A percentile compares a stretch with the other conserved stretches of the same genome.
phyloP scores from a whole-genome alignment of 1,140 invertebrate species.

The Bombus vancouverensis region DNA sequence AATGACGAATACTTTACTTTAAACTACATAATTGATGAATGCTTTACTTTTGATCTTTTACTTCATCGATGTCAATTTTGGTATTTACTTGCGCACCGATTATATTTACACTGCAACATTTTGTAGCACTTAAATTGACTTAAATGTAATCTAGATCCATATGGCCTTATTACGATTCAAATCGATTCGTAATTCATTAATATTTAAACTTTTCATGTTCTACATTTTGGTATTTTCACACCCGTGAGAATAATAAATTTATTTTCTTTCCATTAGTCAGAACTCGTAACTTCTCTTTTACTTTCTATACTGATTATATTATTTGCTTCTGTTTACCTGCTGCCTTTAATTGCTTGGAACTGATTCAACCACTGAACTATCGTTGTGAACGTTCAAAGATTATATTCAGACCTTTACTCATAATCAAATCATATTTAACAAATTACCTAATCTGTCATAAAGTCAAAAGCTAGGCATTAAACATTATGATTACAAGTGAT shows the following conservation, averaged over 20 bases:
- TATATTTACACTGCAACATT: neutral
- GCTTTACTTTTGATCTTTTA: slow-evolving; percentile 14
- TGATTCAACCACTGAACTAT: slow-evolving; percentile 37
- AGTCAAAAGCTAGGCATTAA: slow-evolving; percentile 57
- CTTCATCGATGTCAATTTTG: slow-evolving; percentile 20
- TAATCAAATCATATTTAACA: slow-evolving; percentile 35
- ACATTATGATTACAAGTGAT: slow-evolving; percentile 44
- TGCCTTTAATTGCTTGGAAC: slow-evolving; percentile 31
- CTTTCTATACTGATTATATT: slow-evolving; percentile 32
- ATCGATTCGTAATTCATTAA: slow-evolving; percentile 61
- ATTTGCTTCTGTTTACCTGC: slow-evolving; percentile 17
- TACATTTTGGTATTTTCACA: slow-evolving; percentile 61
- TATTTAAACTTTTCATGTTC: slow-evolving; percentile 44
- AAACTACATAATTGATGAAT: neutral
- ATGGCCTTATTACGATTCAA: slow-evolving; percentile 62
- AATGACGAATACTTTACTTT: slow-evolving; percentile 2
- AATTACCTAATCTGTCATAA: slow-evolving; percentile 57
- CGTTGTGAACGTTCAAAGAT: slow-evolving; percentile 24
- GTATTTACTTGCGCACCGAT: slow-evolving; percentile 53
- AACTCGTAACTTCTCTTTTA: neutral
- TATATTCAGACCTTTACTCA: slow-evolving; percentile 26
- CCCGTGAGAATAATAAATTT: slow-evolving; percentile 57
- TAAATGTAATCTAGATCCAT: slow-evolving; percentile 47
- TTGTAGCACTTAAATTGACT: slow-evolving; percentile 26
- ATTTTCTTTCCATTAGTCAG: slow-evolving; percentile 22